Evolutionary conservation across 2,888 invertebrate species (phyloP).

Genomic region (Caenorhabditis auriculariae): DNA sequence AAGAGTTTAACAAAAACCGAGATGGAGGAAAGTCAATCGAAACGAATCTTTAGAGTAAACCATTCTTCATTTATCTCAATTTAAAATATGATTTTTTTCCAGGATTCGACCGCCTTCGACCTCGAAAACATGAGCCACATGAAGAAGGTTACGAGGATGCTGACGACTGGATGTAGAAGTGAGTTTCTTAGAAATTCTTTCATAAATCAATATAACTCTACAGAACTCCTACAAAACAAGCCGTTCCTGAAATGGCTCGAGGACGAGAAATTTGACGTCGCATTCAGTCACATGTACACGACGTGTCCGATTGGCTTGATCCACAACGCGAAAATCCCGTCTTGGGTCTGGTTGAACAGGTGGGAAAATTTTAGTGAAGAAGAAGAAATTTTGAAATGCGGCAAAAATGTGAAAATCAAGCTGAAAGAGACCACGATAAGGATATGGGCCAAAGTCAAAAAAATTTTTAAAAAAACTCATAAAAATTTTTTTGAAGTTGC

Average conservation of each 20-base stretch:
- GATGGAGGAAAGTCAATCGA: conserved; percentile 30
- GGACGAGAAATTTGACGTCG: conserved; percentile 37
- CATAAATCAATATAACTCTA: no score
- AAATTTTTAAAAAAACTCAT: no score
- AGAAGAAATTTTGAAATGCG: no score
- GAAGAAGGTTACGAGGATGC: conserved; percentile 7
- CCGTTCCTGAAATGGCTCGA: conserved; percentile 17
- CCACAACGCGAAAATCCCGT: conserved; percentile 31
- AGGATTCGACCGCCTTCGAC: conserved; percentile 5
- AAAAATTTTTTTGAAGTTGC: no score
- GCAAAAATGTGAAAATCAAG: no score
- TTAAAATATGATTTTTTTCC: not conserved
- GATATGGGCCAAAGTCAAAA: no score
- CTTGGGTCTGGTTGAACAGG: conserved; percentile 42
- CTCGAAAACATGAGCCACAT: conserved; percentile 15
- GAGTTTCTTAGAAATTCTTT: no score
- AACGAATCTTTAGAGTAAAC: conserved; percentile 27
- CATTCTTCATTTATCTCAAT: not conserved
- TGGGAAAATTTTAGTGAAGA: no score
- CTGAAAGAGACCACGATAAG: no score
- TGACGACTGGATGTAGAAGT: conserved; percentile 18
- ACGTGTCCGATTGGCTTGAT: conserved; percentile 31
- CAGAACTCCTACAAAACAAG: conserved; percentile 20
- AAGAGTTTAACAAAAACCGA: conserved; percentile 14
- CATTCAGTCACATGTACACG: conserved; percentile 38